Base-by-base conservation (phyloP, 2,888 invertebrate species). In the Polylopha cassiicola region DNA sequence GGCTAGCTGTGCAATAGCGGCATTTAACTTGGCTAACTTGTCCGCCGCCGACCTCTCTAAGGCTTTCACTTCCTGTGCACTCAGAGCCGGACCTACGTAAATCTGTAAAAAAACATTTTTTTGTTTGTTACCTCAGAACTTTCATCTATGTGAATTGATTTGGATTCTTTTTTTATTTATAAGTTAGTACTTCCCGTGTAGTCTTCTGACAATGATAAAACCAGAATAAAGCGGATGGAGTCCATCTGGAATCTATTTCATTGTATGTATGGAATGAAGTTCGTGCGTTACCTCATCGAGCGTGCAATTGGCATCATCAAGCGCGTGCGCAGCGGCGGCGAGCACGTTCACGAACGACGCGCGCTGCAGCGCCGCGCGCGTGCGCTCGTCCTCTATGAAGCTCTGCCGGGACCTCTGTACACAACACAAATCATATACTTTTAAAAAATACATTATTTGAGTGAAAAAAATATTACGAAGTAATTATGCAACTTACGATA, bases 381-480 rank as follows among this genome's bases (percentile, higher is more conserved):
- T 58, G 38, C 56, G 55, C 30, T 82, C 82, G 23, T 77, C 77
- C 0, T 62, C 67, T 2, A 68, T 71, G 53, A 82, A 76, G 20
- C 81, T 80, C 20, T 64, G 53, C 0, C 75, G 71, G 0, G 77
- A 76, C 1, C 62, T 58, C 81, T 82, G 48, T 0, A 13, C 23
- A 7, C 20, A 16, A 8, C 4, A 6, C 4, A 17, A 4, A 17
- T 4, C 17, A 17, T 17, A 4, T 4, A 4, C 6, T 4, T 17
- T n/a, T n/a, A n/a, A n/a, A n/a, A n/a, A n/a, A n/a, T n/a, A n/a
- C n/a, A n/a, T n/a, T n/a, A n/a, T n/a, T n/a, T n/a, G n/a, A n/a
- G n/a, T n/a, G n/a, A n/a, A n/a, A n/a, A n/a, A n/a, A n/a, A n/a
- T n/a, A n/a, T n/a, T n/a, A n/a, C n/a, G n/a, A n/a, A n/a, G n/a